Evolutionary conservation across 2,113 vertebrate genomes (phyloP), one percentile per base, ranked within the genome.

Genomic region (Typhlomys cinereus): DNA sequence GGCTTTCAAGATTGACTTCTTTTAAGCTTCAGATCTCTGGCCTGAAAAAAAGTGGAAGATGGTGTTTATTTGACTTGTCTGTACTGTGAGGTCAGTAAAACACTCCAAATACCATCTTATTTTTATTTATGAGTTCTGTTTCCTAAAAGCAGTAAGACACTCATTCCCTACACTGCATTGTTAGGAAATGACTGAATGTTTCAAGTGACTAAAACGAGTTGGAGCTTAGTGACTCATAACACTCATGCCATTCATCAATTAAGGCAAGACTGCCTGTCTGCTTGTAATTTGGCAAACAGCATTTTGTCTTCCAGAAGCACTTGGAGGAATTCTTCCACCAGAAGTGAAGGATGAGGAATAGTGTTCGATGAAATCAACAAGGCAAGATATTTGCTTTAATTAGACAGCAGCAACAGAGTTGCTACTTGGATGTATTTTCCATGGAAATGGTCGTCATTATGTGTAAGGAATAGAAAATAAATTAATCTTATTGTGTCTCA

Each of bases 61-160:
- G n/a, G 61, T 92, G 90, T 96, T 95, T 97, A 92, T 94, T 95
- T 95, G 90, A 91, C 80, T 93, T 95, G 85, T 87, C 71, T 95
- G 59, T 96, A 39, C 76, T 86, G 18, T 85, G 87, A 95, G 57
- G 88, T 93, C 57, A 86, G 89, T 69, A 81, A 95, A 95, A 59
- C n/a, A 88, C n/a, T 54, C 48, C 36, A 91, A 88, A 95, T 95
- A 81, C 76, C 86, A 82, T 78, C 83, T 92, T 93, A 90, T 96
- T 97, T 96, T 96, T 96, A 95, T 87, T 95, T 93, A 92, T 87
- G 67, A 92, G 85, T 94, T 92, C 83, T 27, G 36, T 95, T 95
- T 97, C 76, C 89, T 95, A 88, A 96, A 91, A 96, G 75, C 54
- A 94, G 31, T 75, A 87, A 93, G 82, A 64, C 64, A 50, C 44